Conservation (phyloP, 2,888 invertebrate species). For the Thymelicus sylvestris region DNA sequence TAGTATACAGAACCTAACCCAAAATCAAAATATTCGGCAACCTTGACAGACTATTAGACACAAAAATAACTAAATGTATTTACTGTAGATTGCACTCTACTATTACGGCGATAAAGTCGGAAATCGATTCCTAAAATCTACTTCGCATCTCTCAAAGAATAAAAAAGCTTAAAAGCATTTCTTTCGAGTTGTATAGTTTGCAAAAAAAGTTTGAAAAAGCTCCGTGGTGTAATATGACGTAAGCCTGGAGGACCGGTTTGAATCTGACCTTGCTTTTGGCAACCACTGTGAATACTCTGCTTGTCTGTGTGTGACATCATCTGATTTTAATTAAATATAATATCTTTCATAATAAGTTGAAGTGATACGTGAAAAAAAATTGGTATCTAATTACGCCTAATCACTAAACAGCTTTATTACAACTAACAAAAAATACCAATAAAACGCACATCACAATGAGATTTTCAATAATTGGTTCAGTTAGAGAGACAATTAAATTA, state of each 20-base stretch:
- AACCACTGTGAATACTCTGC: constrained; percentile 25
- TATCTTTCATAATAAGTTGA: background rate
- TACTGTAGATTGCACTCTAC: constrained; percentile 19
- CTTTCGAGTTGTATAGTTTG: constrained; percentile 52
- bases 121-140: constrained; percentile 8
- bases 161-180: constrained; percentile 55
- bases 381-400: background rate
- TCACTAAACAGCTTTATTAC: background rate
- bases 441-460: too few relatives aligned
- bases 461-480: too few relatives aligned
- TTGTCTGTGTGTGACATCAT: constrained; percentile 39
- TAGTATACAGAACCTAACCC: constrained; percentile 35
- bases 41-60: constrained; percentile 27
- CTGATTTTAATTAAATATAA: constrained; percentile 10
- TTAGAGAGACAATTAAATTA: too few relatives aligned
- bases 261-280: constrained; percentile 44
- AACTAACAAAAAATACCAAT: too few relatives aligned
- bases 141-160: constrained; percentile 35
- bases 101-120: background rate
- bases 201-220: constrained; percentile 46
- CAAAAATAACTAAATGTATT: constrained; percentile 5
- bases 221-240: constrained; percentile 59
- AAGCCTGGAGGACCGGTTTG: constrained; percentile 50
- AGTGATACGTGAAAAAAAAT: background rate
- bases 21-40: constrained; percentile 16